Conservation (phyloP, 2,888 invertebrate species). For the Mimas tiliae region DNA sequence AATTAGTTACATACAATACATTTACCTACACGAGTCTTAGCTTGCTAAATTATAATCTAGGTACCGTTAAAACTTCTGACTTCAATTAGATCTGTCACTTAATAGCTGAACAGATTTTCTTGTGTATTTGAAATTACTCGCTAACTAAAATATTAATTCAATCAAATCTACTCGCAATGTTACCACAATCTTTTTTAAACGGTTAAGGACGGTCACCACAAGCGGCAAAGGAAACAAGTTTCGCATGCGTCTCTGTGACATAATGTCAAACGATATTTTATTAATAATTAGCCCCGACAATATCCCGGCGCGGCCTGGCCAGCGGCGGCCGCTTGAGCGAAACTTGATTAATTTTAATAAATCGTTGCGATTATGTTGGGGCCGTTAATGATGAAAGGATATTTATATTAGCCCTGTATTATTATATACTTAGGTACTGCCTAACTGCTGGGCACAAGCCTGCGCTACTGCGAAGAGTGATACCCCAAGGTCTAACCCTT, state of each 20-base stretch:
- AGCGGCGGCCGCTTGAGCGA: background rate
- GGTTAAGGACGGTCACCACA: background rate
- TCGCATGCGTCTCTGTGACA: slow-evolving; percentile 4
- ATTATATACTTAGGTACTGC: too few relatives aligned
- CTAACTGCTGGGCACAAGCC: too few relatives aligned
- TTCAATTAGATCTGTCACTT: too few relatives aligned
- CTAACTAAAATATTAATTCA: background rate
- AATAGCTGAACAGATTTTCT: too few relatives aligned
- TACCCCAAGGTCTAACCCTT: too few relatives aligned
- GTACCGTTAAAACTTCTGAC: too few relatives aligned
- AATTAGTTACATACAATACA: too few relatives aligned
- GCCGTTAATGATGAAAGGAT: background rate
- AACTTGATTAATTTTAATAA: slow-evolving; percentile 21
- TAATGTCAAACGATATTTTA: slow-evolving; percentile 8
- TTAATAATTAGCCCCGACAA: slow-evolving; percentile 8
- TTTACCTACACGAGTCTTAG: too few relatives aligned
- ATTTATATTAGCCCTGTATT: background rate
- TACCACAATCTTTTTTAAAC: background rate
- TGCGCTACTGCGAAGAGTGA: too few relatives aligned
- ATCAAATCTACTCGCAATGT: background rate
- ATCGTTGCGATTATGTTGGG: slow-evolving; percentile 9
- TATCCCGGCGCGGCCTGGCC: background rate
- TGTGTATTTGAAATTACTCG: background rate
- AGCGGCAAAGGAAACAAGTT: slow-evolving; percentile 4
- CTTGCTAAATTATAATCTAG: too few relatives aligned